A percentile compares a stretch with the other conserved stretches of the same genome.
Conservation (phyloP, 2,888 invertebrate species). For the Marasmarcha lunaedactyla region DNA sequence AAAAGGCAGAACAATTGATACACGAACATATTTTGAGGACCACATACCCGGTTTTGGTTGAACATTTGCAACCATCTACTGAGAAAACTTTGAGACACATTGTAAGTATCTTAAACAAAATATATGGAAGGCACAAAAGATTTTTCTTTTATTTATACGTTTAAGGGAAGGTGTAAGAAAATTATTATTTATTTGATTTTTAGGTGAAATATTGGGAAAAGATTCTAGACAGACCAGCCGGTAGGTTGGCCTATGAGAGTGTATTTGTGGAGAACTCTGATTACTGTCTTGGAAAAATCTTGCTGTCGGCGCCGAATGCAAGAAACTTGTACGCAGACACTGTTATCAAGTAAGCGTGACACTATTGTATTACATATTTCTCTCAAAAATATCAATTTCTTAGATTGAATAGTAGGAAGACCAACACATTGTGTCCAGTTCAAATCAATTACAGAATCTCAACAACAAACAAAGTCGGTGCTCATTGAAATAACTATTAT, state of each 20-base stretch:
- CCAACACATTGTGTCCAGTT: too few relatives aligned
- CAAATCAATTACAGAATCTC: too few relatives aligned
- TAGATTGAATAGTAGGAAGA: too few relatives aligned
- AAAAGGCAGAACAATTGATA: conserved; percentile 46
- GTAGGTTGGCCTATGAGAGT: conserved; percentile 83
- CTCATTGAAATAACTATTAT: too few relatives aligned
- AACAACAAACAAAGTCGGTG: too few relatives aligned
- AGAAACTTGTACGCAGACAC: conserved; percentile 81
- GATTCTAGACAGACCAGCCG: conserved; percentile 84
- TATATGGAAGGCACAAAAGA: too few relatives aligned
- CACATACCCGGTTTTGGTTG: conserved; percentile 52
- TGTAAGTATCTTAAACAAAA: conserved; percentile 29
- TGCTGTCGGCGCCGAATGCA: conserved; percentile 84
- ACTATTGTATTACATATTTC: too few relatives aligned
- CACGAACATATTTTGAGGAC: conserved; percentile 56
- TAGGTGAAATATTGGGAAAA: conserved; percentile 89
- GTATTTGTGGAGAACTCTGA: conserved; percentile 79
- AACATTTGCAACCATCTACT: conserved; percentile 49
- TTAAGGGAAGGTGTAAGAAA: too few relatives aligned
- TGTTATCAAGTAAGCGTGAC: conserved; percentile 74
- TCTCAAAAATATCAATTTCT: too few relatives aligned
- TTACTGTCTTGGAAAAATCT: conserved; percentile 79
- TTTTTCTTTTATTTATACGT: conserved; percentile 1
- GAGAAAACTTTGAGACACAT: conserved; percentile 54
- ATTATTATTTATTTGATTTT: conserved; percentile 46